Conservation (phyloP, 2,888 invertebrate species). For the Xylota segnis region DNA sequence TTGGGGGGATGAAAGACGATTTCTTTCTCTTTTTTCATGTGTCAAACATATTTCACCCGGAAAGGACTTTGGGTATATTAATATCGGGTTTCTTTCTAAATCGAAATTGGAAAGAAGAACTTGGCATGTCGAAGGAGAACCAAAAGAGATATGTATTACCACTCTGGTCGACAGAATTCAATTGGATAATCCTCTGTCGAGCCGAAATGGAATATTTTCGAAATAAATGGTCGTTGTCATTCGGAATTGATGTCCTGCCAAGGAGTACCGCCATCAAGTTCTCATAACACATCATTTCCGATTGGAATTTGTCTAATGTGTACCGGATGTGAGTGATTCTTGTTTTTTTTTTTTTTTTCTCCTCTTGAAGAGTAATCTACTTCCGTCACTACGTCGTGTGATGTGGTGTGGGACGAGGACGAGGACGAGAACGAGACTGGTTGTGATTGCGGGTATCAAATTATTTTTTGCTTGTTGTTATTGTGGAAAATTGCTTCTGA, state of each 20-base stretch:
- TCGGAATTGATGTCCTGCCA: slow-evolving; percentile 60
- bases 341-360: slow-evolving; percentile 9
- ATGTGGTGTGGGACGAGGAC: not conserved
- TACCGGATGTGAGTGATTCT: slow-evolving; percentile 60
- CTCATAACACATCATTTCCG: slow-evolving; percentile 72
- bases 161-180: slow-evolving; percentile 38
- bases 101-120: slow-evolving; percentile 43
- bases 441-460: slow-evolving; percentile 13
- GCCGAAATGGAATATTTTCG: slow-evolving; percentile 7
- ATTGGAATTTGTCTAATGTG: slow-evolving; percentile 72
- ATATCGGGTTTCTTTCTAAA: slow-evolving; percentile 23
- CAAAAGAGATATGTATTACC: not conserved
- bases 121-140: not conserved
- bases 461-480: slow-evolving; percentile 8
- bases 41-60: slow-evolving; percentile 39
- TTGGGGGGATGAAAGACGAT: not conserved
- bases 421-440: no score
- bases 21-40: slow-evolving; percentile 12
- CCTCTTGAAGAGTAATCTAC: slow-evolving; percentile 7
- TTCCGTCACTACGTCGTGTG: slow-evolving; percentile 5
- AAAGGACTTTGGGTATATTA: slow-evolving; percentile 39
- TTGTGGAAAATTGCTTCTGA: slow-evolving; percentile 26
- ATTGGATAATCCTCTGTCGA: slow-evolving; percentile 49
- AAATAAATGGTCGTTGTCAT: slow-evolving; percentile 66
- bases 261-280: slow-evolving; percentile 51